Evolutionary conservation across 2,797 vertebrate species (phyloP), one percentile per base, ranked within the genome.

Genomic region (Paedocypris micromegethes): DNA sequence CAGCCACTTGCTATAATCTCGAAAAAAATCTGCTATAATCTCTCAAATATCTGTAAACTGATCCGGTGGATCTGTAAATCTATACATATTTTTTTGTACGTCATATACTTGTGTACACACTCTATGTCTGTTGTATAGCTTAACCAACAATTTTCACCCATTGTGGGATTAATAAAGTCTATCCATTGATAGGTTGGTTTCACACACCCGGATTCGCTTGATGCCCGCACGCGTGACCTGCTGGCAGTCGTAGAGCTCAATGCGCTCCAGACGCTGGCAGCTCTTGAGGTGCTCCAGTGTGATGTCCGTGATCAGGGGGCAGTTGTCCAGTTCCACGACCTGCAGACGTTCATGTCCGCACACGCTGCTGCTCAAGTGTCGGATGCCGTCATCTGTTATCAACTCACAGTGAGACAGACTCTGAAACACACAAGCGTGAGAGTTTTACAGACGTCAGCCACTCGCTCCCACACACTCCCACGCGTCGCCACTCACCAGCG

Each of bases 161-260:
- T 23, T 23, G 1, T 23, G 23, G 23, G 23, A 23, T 23, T 23
- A 23, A 23, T 23, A 23, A 23, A 23, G 23, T 23, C 23, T 52
- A 69, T 40, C n/a, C 41, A 9, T 6, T 3, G 6, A 38, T 48
- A 52, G 5, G 38, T 37, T 54, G 23, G 8, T 43, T 58, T 39
- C 37, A 78, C 87, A 91, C 85, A 99, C 96, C 91, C 94, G 89
- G 85, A 98, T 92, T 88, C 96, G 94, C 89, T 99, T 99, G 89
- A 99, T 99, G 56, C 96, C 96, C 0, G 95, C 96, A 4, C 96
- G 89, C 0, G 96, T 93, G 85, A 99, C 98, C 76, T 99, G 96
- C 90, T 98, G 96, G 84, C 96, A 99, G 90, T 99, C 96, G 9
- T 99, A 99, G 40, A 99, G 91, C 79, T 99, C 96, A 58, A 99